Percentiles rank a stretch among this genome's conserved stretches.
These are phyloP conservation scores for Macaria notata DNA, from an alignment of 2,888 invertebrate species.

Conservation along the genomic window DNA sequence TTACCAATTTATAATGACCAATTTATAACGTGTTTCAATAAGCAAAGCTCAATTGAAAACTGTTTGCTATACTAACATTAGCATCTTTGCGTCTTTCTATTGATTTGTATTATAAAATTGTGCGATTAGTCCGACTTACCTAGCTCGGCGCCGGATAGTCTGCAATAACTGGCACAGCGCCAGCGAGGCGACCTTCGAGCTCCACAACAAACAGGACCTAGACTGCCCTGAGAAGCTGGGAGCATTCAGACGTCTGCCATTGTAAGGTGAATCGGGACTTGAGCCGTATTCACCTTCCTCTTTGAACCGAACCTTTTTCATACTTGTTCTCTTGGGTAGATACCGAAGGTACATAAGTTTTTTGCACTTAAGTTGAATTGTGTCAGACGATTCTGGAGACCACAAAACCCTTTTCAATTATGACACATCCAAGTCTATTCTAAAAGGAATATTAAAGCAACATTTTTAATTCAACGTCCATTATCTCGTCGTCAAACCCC, in stretches of 20 bases:
- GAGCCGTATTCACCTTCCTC: too few species aligned
- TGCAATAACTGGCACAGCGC: conserved; percentile 34
- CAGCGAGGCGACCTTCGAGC: conserved; percentile 33
- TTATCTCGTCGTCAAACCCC: conserved; percentile 11
- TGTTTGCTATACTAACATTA: too few species aligned
- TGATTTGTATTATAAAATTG: conserved; percentile 4
- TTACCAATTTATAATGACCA: too few species aligned
- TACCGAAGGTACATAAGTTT: too few species aligned
- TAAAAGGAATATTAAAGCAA: not conserved
- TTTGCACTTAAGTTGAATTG: not conserved
- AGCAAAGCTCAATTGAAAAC: too few species aligned
- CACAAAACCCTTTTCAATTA: conserved; percentile 7
- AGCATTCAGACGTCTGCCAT: conserved; percentile 3
- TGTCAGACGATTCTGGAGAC: too few species aligned
- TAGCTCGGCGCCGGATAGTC: conserved; percentile 40
- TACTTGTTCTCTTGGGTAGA: too few species aligned
- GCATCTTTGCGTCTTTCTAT: too few species aligned
- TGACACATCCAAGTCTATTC: not conserved
- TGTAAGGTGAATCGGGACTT: conserved; percentile 1
- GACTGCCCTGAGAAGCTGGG: conserved; percentile 1
- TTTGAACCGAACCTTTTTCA: too few species aligned
- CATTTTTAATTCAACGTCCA: conserved; percentile 12
- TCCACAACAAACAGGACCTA: conserved; percentile 32
- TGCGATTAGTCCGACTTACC: conserved; percentile 27
- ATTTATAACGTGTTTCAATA: too few species aligned